phyloP scores from a whole-genome alignment of 2,797 vertebrate species.

The Hemitrygon akajei region DNA sequence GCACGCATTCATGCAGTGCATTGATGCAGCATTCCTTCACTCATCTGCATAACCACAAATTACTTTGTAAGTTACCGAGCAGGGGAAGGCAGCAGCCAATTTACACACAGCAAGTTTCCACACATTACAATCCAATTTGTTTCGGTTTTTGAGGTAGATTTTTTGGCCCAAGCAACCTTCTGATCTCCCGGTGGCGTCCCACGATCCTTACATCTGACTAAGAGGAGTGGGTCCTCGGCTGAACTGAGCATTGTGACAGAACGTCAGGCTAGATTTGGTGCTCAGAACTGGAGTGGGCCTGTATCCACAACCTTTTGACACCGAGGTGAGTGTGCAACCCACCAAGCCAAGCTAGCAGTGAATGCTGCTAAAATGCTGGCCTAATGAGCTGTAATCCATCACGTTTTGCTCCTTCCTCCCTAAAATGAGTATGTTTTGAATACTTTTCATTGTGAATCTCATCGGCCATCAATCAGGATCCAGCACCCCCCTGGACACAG shows the following conservation, averaged over 20 bases:
- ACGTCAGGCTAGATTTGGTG: not conserved
- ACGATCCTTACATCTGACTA: not conserved
- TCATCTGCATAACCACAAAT: not conserved
- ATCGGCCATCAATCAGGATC: not conserved
- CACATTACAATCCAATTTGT: not conserved
- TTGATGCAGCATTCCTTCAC: not conserved
- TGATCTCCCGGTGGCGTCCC: not conserved
- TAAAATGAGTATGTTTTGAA: not conserved
- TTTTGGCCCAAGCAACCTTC: not conserved
- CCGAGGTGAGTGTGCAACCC: not conserved
- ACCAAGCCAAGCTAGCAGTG: slow-evolving; percentile 10
- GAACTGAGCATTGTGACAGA: not conserved
- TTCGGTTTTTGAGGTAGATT: too few species aligned
- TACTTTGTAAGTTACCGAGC: not conserved
- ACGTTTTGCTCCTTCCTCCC: not conserved
- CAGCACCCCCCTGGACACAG: too few species aligned
- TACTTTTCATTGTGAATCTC: not conserved
- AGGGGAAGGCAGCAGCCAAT: not conserved
- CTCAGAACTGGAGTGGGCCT: not conserved
- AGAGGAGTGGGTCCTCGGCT: not conserved
- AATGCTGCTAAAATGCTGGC: not conserved
- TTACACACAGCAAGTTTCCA: not conserved
- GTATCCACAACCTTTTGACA: slow-evolving; percentile 15
- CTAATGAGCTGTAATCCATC: not conserved
- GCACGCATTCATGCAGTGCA: not conserved